Evolutionary conservation across 2,797 vertebrate genomes (phyloP), one percentile per base, ranked within the genome.

Genomic region (Sebastolobus altivelis): DNA sequence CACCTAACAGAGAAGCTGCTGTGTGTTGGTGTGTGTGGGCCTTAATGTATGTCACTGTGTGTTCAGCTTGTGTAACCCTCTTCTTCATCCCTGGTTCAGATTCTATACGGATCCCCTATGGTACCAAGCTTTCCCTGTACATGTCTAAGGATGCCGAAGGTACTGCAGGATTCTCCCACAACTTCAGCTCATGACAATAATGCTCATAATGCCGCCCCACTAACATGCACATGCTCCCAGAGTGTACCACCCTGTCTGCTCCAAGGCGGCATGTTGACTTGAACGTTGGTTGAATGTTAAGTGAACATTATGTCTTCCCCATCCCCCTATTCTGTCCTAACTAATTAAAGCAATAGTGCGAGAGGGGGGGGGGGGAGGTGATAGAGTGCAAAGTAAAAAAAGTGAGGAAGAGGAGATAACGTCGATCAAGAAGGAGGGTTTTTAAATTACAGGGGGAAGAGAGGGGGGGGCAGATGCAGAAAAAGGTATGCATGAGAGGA

Each of bases 21-120:
- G 68, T 83, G 65, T 60, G 58, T 74, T 63, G 33, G 65, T 69
- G 81, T 84, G 76, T 54, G 79, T 75, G 22, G 65, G 61, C 33
- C 52, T 82, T n/a, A 63, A 63, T 90, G 81, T 86, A 33, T 78
- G 81, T 84, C 29, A 16, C 27, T 75, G 55, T 91, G 81, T 88
- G 81, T 85, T 78, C 68, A 49, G 81, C 84, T 81, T 92, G 87
- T 94, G 82, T 94, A 94, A 95, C 90, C 92, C 91, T 95, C 83
- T 95, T 95, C 94, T 95, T 93, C 94, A 89, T 95, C 91, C 95
- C 93, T 88, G 95, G 94, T 94, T 94, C 95, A 96, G 96, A 96
- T 96, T 96, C 95, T 95, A 96, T 96, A 94, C 95, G 96, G 95
- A 96, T 96, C 91, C 96, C 96, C 88, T 96, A 96, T 90, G 96